Percentiles rank a stretch among this genome's conserved stretches.
Conservation (phyloP, 1,140 invertebrate genomes). For the Bombyx mandarina region DNA sequence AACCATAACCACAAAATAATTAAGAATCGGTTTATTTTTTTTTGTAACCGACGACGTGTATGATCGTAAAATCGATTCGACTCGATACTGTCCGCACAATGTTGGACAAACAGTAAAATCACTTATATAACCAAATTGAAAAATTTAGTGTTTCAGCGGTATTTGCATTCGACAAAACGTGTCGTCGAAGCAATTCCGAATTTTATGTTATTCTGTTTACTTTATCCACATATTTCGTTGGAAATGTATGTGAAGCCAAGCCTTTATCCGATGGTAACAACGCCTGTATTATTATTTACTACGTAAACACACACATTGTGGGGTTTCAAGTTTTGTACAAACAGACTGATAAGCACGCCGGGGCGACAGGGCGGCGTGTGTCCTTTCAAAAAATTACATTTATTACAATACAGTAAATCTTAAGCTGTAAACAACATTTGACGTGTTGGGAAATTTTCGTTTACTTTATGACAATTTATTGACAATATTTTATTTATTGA, state of each 20-base stretch:
- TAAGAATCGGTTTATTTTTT: too few relatives aligned
- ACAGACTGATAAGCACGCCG: conserved; percentile 31
- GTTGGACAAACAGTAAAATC: too few relatives aligned
- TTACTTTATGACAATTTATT: too few relatives aligned
- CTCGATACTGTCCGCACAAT: too few relatives aligned
- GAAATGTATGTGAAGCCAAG: conserved; percentile 2
- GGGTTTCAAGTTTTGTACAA: conserved; percentile 36
- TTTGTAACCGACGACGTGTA: too few relatives aligned
- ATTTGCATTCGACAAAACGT: conserved; percentile 16
- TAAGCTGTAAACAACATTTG: too few relatives aligned
- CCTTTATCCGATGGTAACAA: conserved; percentile 24
- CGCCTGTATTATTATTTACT: conserved; percentile 42
- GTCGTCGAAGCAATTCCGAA: conserved; percentile 23
- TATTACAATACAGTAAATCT: not conserved
- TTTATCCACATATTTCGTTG: conserved; percentile 9
- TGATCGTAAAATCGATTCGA: too few relatives aligned
- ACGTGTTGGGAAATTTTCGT: too few relatives aligned
- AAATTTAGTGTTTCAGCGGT: conserved; percentile 3
- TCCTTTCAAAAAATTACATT: conserved; percentile 9
- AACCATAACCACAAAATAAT: too few relatives aligned
- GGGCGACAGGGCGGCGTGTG: conserved; percentile 17
- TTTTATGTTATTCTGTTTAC: conserved; percentile 21
- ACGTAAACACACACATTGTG: conserved; percentile 32
- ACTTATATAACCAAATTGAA: too few relatives aligned
- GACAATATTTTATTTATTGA: too few relatives aligned